These are phyloP conservation scores for Sorex maritimensis DNA, from an alignment of 2,797 vertebrate genomes.

Conservation along the genomic window DNA sequence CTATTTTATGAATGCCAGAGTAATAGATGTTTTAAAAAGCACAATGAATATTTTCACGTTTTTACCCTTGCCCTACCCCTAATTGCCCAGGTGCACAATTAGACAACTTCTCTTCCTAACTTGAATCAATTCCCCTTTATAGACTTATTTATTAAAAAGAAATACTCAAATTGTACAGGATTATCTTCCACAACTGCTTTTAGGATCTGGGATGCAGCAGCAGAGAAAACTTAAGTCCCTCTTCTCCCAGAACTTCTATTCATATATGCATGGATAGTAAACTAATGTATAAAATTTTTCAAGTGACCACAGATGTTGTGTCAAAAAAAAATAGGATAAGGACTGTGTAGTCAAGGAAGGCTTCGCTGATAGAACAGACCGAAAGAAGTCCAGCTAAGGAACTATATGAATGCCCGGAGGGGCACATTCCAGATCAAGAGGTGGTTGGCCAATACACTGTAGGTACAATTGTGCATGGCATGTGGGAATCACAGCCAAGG, in stretches of 20 bases:
- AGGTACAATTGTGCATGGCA: background rate
- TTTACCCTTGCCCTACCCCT: background rate
- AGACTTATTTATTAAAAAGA: conserved; percentile 64
- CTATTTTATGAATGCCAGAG: conserved; percentile 41
- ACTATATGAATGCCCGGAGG: background rate
- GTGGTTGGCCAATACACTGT: background rate
- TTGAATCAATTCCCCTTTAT: background rate
- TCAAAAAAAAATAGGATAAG: conserved; percentile 16
- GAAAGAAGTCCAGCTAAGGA: background rate
- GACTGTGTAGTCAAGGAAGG: background rate
- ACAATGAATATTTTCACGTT: conserved; percentile 37
- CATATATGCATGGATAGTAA: background rate
- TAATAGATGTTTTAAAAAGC: conserved; percentile 23
- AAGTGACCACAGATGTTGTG: background rate
- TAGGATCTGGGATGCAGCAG: background rate
- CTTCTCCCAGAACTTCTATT: background rate
- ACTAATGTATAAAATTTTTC: conserved; percentile 44
- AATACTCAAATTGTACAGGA: background rate
- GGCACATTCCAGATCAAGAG: conserved; percentile 38
- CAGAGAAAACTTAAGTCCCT: background rate
- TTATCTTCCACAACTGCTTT: background rate
- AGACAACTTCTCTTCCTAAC: background rate
- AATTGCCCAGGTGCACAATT: background rate
- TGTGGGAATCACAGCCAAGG: background rate
- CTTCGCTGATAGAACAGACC: background rate